These are phyloP conservation scores for Zophobas morio DNA, from an alignment of 1,140 invertebrate species.

Conservation along the genomic window DNA sequence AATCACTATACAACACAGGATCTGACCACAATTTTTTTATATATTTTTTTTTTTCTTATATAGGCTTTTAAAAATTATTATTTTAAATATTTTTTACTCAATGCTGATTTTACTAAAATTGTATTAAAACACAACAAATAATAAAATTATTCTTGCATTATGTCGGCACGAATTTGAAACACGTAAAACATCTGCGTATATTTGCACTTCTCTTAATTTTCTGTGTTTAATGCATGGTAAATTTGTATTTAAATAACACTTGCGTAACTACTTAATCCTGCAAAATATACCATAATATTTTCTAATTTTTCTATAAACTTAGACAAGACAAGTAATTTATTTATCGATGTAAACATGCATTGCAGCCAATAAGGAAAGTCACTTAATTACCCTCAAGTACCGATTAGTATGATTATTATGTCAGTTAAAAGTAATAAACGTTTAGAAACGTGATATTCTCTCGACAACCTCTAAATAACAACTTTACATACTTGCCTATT, in stretches of 20 bases:
- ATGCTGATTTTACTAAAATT: no score
- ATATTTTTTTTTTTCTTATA: no score
- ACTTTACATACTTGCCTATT: no score
- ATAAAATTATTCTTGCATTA: no score
- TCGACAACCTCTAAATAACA: no score
- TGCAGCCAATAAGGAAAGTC: neutral
- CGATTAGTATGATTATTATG: slow-evolving; percentile 1
- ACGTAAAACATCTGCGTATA: no score
- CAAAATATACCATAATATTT: neutral
- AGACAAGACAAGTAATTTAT: neutral
- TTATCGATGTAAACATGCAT: slow-evolving; percentile 23
- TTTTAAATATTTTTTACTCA: no score
- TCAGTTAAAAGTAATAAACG: slow-evolving; percentile 16
- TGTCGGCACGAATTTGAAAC: no score
- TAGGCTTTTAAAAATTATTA: no score
- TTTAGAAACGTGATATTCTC: neutral
- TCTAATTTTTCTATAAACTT: neutral
- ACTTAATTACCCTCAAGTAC: neutral
- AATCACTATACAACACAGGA: no score
- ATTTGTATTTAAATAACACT: slow-evolving; percentile 21
- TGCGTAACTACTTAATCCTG: neutral
- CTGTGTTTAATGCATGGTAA: neutral
- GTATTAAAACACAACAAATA: no score
- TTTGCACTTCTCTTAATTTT: neutral
- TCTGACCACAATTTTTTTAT: no score